Conservation (phyloP, 2,888 invertebrate genomes). For the Gortyna flavago region DNA sequence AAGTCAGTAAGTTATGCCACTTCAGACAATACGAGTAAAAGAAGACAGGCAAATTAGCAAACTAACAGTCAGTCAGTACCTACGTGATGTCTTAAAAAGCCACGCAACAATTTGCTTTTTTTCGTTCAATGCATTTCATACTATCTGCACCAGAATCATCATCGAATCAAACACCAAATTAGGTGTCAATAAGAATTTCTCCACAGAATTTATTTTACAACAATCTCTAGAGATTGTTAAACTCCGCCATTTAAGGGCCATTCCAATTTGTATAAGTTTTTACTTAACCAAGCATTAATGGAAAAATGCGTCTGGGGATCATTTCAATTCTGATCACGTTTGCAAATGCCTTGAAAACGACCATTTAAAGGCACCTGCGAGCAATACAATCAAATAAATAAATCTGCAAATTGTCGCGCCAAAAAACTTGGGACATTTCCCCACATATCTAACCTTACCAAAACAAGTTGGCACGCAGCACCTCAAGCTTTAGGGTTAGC, state of each 20-base stretch:
- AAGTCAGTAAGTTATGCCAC: not conserved
- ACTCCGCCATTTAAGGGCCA: not conserved
- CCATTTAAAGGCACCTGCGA: slow-evolving; percentile 56
- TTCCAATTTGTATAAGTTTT: slow-evolving; percentile 49
- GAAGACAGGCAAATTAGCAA: not conserved
- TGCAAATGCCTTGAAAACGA: slow-evolving; percentile 52
- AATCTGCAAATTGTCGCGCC: slow-evolving; percentile 63
- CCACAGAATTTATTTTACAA: not conserved
- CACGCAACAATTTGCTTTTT: not conserved
- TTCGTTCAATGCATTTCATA: not conserved
- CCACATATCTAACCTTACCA: slow-evolving; percentile 61
- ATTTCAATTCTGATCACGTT: slow-evolving; percentile 56
- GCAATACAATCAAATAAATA: slow-evolving; percentile 65
- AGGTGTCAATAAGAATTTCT: not conserved
- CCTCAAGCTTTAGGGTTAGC: slow-evolving; percentile 36
- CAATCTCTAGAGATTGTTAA: not conserved
- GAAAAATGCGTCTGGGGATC: slow-evolving; percentile 23
- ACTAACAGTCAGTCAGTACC: not conserved
- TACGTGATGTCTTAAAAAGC: not conserved
- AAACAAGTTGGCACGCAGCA: slow-evolving; percentile 60
- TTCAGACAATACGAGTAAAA: not conserved
- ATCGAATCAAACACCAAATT: not conserved
- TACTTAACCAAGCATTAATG: slow-evolving; percentile 25
- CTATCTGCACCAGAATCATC: not conserved
- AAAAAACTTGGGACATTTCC: slow-evolving; percentile 61